These are phyloP conservation scores for Ophion obscuratus DNA, from an alignment of 2,888 invertebrate species.

Conservation along the genomic window DNA sequence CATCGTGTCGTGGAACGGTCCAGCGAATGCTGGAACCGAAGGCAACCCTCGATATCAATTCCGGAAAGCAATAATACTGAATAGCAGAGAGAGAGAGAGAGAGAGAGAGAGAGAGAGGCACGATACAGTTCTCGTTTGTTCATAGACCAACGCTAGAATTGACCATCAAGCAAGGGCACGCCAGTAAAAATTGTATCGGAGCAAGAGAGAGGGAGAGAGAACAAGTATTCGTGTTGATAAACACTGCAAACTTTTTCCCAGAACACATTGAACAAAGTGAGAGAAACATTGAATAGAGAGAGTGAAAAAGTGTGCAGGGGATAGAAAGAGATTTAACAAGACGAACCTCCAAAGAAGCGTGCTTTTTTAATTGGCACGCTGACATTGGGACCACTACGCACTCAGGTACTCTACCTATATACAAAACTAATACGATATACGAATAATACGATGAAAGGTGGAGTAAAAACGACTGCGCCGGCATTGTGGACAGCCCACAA, in stretches of 20 bases:
- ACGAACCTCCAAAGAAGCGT: constrained; percentile 71
- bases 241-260: constrained; percentile 25
- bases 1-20: constrained; percentile 9
- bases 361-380: constrained; percentile 76
- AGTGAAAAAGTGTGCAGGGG: constrained; percentile 8
- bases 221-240: not conserved
- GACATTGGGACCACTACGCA: constrained; percentile 75
- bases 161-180: constrained; percentile 16
- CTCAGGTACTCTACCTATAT: constrained; percentile 57
- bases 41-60: constrained; percentile 51
- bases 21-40: constrained; percentile 24
- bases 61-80: constrained; percentile 55
- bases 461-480: not conserved
- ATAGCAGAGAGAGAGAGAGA: constrained; percentile 27
- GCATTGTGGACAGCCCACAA: no score
- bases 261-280: constrained; percentile 28
- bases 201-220: constrained; percentile 33
- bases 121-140: constrained; percentile 15
- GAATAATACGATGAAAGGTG: constrained; percentile 1
- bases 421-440: constrained; percentile 26
- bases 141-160: constrained; percentile 35
- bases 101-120: constrained; percentile 17
- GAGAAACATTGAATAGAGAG: constrained; percentile 5
- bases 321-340: constrained; percentile 69
- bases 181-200: constrained; percentile 31